These are phyloP conservation scores for Cryptomyrus ogoouensis DNA, from an alignment of 2,113 vertebrate genomes.

Conservation along the genomic window DNA sequence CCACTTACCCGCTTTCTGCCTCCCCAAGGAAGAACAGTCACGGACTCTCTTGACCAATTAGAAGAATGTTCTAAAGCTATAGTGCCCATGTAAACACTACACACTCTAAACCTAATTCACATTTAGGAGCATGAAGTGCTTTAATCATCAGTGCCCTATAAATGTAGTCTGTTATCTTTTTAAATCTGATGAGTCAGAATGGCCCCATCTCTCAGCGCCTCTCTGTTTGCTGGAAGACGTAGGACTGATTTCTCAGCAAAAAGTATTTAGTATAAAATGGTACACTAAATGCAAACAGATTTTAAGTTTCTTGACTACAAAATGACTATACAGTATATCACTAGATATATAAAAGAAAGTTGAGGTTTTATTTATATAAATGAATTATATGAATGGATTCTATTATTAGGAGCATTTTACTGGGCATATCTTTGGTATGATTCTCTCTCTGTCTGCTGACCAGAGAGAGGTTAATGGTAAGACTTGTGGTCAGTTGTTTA, in stretches of 20 bases:
- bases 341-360: neutral
- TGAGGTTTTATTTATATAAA: neutral
- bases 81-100: neutral
- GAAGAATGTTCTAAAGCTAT: neutral
- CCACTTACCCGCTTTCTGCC: neutral
- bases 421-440: neutral
- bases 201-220: neutral
- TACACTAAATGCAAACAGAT: neutral
- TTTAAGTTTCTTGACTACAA: neutral
- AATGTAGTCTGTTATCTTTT: neutral
- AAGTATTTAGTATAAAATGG: neutral
- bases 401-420: neutral
- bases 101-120: neutral
- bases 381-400: neutral
- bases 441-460: neutral
- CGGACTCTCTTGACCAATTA: neutral
- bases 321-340: neutral
- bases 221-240: neutral
- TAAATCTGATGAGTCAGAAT: neutral
- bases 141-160: neutral
- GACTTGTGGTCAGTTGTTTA: neutral
- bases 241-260: neutral
- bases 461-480: neutral
- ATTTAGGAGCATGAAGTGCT: neutral
- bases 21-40: neutral